These are phyloP conservation scores for Lutraria rhynchaena DNA, from an alignment of 1,140 invertebrate species.

Conservation along the genomic window DNA sequence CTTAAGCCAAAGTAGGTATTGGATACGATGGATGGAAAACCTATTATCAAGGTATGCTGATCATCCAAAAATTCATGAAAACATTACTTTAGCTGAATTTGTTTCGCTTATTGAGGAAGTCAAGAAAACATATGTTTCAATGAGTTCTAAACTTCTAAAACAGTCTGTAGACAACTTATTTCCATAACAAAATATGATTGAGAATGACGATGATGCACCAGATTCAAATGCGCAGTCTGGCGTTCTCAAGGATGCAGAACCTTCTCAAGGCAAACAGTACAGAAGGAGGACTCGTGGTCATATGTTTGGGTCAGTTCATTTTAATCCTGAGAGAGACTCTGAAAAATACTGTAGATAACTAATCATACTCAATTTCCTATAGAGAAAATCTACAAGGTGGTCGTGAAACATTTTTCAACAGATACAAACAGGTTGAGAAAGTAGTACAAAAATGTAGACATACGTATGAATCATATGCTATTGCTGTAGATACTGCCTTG, in stretches of 20 bases:
- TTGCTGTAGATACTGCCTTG: constrained; percentile 25
- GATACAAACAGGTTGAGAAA: constrained; percentile 10
- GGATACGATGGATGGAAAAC: constrained; percentile 34
- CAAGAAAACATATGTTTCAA: not conserved
- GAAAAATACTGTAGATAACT: constrained; percentile 60
- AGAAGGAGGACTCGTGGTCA: constrained; percentile 18
- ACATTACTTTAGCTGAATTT: constrained; percentile 39
- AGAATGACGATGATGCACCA: constrained; percentile 5
- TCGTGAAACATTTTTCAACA: constrained; percentile 12
- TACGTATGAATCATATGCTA: constrained; percentile 8
- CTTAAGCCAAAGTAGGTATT: constrained; percentile 50
- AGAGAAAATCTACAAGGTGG: constrained; percentile 19
- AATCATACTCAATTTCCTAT: constrained; percentile 41
- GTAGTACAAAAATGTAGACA: constrained; percentile 7
- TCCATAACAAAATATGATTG: not conserved
- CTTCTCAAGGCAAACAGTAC: not conserved
- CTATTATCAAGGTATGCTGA: constrained; percentile 34
- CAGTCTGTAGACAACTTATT: constrained; percentile 15
- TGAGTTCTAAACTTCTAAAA: not conserved
- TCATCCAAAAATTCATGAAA: not conserved
- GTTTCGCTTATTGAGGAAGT: constrained; percentile 24
- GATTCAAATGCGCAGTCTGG: no score
- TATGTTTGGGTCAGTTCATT: constrained; percentile 53
- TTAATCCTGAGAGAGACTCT: constrained; percentile 15
- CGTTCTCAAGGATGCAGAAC: no score